Percentiles rank a stretch among this genome's conserved stretches.
phyloP scores from a whole-genome alignment of 37 sponge, comb jelly and placozoan genomes.

The Petrosia ficiformis region DNA sequence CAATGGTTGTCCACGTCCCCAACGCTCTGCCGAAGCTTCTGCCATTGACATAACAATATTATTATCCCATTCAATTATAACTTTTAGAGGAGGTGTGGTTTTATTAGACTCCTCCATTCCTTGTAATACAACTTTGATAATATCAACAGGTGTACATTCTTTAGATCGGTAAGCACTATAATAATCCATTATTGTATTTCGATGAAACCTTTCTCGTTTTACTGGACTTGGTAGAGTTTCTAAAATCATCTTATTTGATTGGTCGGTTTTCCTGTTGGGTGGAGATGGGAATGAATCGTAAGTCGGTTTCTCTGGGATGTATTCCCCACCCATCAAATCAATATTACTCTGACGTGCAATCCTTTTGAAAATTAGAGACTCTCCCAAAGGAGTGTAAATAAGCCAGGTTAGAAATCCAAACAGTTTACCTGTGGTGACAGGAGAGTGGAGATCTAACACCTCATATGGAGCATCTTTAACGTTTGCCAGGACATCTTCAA shows the following conservation, averaged over 20 bases:
- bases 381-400: slow-evolving; percentile 49
- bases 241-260: slow-evolving; percentile 6
- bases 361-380: slow-evolving; percentile 8
- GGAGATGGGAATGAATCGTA: slow-evolving; percentile 20
- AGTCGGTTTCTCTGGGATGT: slow-evolving; percentile 67
- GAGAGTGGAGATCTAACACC: slow-evolving; percentile 18
- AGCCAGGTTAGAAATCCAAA: slow-evolving; percentile 45
- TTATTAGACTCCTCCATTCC: slow-evolving; percentile 20
- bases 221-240: background rate
- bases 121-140: slow-evolving; percentile 13
- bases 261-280: slow-evolving; percentile 8
- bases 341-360: slow-evolving; percentile 16
- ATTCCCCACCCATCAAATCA: slow-evolving; percentile 16
- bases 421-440: slow-evolving; percentile 32
- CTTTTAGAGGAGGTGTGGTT: slow-evolving; percentile 26
- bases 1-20: slow-evolving; percentile 41
- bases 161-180: slow-evolving; percentile 8
- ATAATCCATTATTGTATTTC: background rate
- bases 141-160: slow-evolving; percentile 17
- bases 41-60: slow-evolving; percentile 46
- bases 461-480: slow-evolving; percentile 1
- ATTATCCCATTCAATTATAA: slow-evolving; percentile 33
- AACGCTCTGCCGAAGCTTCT: slow-evolving; percentile 48
- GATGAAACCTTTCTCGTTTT: background rate
- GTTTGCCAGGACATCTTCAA: slow-evolving; percentile 32